phyloP scores from a whole-genome alignment of 2,888 invertebrate species.

The Metopia argyrocephala region DNA sequence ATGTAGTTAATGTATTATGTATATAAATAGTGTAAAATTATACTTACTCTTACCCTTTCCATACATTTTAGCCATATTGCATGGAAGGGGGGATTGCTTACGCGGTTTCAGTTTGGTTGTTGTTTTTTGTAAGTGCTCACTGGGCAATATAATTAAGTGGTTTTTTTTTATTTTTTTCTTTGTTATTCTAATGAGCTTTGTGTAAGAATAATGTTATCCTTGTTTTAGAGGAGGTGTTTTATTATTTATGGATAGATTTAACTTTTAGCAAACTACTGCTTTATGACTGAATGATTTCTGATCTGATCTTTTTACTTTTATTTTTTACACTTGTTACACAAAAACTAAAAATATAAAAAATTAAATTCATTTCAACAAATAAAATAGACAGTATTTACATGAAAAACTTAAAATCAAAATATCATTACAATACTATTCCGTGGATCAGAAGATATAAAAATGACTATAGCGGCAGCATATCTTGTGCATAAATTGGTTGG shows the following conservation, averaged over 20 bases:
- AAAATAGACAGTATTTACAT: constrained; percentile 57
- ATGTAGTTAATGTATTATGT: constrained; percentile 51
- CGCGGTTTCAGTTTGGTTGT: constrained; percentile 65
- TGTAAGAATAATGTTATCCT: constrained; percentile 53
- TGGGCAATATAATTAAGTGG: constrained; percentile 49
- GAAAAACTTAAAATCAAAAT: constrained; percentile 25
- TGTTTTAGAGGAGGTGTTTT: constrained; percentile 47
- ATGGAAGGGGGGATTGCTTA: constrained; percentile 76
- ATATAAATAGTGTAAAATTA: constrained; percentile 62
- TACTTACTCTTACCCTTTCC: constrained; percentile 80
- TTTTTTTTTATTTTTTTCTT: constrained; percentile 30
- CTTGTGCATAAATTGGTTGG: constrained; percentile 52
- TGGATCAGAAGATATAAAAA: constrained; percentile 24
- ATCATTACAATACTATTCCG: constrained; percentile 25
- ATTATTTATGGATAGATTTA: constrained; percentile 35
- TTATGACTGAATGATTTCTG: constrained; percentile 56
- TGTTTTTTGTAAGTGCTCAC: constrained; percentile 62
- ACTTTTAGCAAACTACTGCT: constrained; percentile 58
- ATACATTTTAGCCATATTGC: constrained; percentile 78
- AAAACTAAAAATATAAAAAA: constrained; percentile 64
- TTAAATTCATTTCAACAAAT: constrained; percentile 40
- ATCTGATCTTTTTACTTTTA: constrained; percentile 29
- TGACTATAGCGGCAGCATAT: constrained; percentile 54
- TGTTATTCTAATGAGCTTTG: constrained; percentile 49
- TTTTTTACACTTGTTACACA: constrained; percentile 63